phyloP scores from a whole-genome alignment of 2,113 vertebrate species.

The Mustelus asterias region DNA sequence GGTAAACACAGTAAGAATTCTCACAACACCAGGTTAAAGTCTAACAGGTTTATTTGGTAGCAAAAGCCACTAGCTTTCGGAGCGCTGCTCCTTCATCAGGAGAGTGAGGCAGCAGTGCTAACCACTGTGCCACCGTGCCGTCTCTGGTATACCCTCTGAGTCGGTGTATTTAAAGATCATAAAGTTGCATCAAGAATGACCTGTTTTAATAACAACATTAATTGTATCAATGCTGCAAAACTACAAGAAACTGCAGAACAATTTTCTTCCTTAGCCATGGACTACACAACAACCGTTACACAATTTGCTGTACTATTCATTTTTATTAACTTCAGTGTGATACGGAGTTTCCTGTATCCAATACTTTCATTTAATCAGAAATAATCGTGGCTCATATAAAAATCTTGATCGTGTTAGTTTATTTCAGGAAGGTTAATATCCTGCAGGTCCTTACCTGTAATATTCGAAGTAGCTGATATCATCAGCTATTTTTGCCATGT shows the following conservation, averaged over 20 bases:
- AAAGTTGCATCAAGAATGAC: neutral
- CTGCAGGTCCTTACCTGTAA: constrained; percentile 67
- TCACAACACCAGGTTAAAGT: too few relatives aligned
- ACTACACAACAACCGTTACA: neutral
- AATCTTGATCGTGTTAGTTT: neutral
- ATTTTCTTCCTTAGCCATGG: neutral
- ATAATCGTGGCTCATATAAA: neutral
- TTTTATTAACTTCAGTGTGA: neutral
- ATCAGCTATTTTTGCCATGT: constrained; percentile 62
- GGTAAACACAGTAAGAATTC: too few relatives aligned
- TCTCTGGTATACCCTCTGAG: neutral
- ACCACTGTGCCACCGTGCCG: too few relatives aligned
- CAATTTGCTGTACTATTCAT: neutral
- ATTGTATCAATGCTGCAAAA: neutral
- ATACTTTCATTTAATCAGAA: neutral
- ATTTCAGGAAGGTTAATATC: neutral
- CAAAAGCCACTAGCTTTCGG: too few relatives aligned
- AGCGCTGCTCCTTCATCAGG: too few relatives aligned
- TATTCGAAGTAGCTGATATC: constrained; percentile 65
- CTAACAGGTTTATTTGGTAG: too few relatives aligned
- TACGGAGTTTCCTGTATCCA: neutral
- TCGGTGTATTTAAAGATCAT: neutral
- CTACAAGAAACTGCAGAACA: neutral
- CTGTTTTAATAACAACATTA: neutral
- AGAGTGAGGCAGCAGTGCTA: too few relatives aligned